Evolutionary conservation across 2,113 vertebrate genomes (phyloP), one percentile per base, ranked within the genome.

Genomic region (Pygoscelis antarcticus): DNA sequence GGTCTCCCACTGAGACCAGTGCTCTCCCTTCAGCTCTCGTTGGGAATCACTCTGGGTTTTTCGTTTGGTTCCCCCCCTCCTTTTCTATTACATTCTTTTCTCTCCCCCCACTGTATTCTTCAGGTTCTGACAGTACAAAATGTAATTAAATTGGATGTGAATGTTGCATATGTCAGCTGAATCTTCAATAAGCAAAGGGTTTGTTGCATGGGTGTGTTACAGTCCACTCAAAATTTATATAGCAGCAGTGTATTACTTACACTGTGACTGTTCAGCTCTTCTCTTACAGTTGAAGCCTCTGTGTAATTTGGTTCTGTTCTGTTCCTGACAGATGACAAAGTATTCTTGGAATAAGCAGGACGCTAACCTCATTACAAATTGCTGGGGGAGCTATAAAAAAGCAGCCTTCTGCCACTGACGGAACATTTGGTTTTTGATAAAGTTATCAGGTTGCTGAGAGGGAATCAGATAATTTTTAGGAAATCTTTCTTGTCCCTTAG

Each of bases 401-500:
- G 23, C 57, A 68, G 49, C 78, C 30, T 81, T 18, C 29, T 82
- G 65, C 90, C 23, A 7, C 38, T 20, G 47, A 1, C 2, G 2
- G 78, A 46, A 12, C 29, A 1, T 22, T 27, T 62, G 72, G 12
- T 49, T 75, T 62, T 32, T 0, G 5, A 4, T 87, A 0, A 16
- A 46, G 64, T 13, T 34, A 22, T 74, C 0, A 0, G 46, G 65
- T 23, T 72, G 68, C 44, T 42, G 60, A 65, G 71, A 23, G 54
- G 64, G 34, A 65, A 2, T 3, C 14, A 6, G 68, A 13, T 84
- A 18, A 79, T 30, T 44, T 49, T 26, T 8, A 54, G 77, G 69
- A 68, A 57, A 46, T 46, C 36, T 85, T 62, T 90, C 52, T 90
- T 79, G 14, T 88, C 86, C 83, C 76, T 65, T 80, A 99, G 99